These are phyloP conservation scores for Micromesistius poutassou DNA, from an alignment of 2,797 vertebrate species.

Conservation along the genomic window DNA sequence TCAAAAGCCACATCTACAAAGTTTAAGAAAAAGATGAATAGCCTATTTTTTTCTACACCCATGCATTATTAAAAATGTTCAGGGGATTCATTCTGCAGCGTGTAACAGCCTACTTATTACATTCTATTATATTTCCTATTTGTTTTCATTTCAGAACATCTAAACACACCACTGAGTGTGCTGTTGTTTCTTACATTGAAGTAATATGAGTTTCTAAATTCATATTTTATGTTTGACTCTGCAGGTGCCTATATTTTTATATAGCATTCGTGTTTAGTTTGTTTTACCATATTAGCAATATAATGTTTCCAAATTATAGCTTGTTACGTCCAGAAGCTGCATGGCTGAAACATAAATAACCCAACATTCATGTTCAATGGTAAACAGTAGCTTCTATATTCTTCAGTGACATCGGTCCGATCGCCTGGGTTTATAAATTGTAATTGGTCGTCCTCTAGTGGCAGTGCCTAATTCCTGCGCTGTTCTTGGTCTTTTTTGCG, in stretches of 20 bases:
- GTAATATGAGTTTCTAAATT: neutral
- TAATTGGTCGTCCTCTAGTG: neutral
- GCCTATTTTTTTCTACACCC: neutral
- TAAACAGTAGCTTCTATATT: neutral
- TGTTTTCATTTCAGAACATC: neutral
- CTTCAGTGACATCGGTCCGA: neutral
- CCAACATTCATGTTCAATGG: conserved; percentile 2
- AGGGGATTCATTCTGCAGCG: neutral
- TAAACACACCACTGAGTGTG: neutral
- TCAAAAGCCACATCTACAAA: conserved; percentile 1
- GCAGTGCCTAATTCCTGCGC: conserved; percentile 68
- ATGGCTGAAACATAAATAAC: conserved; percentile 1
- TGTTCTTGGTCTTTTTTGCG: conserved; percentile 77
- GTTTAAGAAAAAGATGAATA: neutral
- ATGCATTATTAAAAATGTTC: neutral
- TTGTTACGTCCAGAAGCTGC: neutral
- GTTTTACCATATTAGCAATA: neutral
- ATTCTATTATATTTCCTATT: neutral
- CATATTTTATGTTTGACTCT: neutral
- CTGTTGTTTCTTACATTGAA: neutral
- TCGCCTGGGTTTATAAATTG: neutral
- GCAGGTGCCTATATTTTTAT: neutral
- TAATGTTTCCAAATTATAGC: neutral
- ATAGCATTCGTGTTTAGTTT: neutral
- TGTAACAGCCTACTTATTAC: neutral